Conservation (phyloP, 2,888 invertebrate species). For the Labia minor region DNA sequence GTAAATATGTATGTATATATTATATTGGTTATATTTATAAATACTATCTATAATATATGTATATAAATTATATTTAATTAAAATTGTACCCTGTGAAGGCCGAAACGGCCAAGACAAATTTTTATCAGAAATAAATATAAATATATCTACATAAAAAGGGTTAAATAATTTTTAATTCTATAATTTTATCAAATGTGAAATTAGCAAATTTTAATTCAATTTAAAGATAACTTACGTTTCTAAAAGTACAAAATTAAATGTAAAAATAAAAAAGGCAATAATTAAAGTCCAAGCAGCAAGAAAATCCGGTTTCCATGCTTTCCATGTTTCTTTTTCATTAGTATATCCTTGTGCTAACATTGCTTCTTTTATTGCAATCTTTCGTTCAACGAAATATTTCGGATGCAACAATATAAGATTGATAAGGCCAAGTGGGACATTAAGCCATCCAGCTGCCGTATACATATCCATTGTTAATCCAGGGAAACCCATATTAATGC, state of each 20-base stretch:
- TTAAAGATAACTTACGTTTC: conserved; percentile 62
- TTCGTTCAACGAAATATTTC: conserved; percentile 59
- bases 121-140: no score
- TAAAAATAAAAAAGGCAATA: conserved; percentile 68
- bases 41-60: no score
- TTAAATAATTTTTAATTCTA: no score
- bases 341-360: conserved; percentile 60
- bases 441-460: conserved; percentile 77
- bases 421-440: conserved; percentile 58
- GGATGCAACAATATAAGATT: conserved; percentile 68
- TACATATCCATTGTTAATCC: conserved; percentile 68
- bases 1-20: no score
- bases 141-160: no score
- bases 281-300: conserved; percentile 68
- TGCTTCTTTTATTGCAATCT: conserved; percentile 67
- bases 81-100: no score
- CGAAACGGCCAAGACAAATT: no score
- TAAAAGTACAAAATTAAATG: conserved; percentile 77
- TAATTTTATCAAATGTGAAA: no score
- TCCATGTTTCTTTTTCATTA: conserved; percentile 62
- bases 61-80: no score
- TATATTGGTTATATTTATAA: no score
- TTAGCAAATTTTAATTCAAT: no score
- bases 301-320: conserved; percentile 58
- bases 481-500: conserved; percentile 42